A percentile compares a stretch with the other conserved stretches of the same genome.
Conservation (phyloP, 2,797 vertebrate species). For the Yasuhikotakia modesta region DNA sequence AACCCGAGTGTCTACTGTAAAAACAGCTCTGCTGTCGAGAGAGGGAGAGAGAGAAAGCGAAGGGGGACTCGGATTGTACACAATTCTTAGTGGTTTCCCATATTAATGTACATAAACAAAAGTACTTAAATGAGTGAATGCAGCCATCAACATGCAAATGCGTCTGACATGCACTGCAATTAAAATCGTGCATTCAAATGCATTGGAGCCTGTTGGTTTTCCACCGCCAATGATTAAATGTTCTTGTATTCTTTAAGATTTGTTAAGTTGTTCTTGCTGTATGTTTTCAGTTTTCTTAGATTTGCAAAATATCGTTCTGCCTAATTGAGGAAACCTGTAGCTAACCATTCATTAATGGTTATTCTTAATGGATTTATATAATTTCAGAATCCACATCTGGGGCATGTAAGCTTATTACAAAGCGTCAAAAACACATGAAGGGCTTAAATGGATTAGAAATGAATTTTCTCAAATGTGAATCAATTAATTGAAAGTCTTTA, state of each 20-base stretch:
- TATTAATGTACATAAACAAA: slow-evolving; percentile 19
- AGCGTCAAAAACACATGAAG: slow-evolving; percentile 10
- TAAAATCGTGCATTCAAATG: slow-evolving; percentile 31
- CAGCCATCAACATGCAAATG: slow-evolving; percentile 25
- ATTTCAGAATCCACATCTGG: background rate
- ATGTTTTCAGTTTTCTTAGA: background rate
- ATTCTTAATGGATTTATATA: slow-evolving; percentile 3
- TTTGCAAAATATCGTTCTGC: background rate
- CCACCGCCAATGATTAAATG: background rate
- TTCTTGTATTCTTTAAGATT: background rate
- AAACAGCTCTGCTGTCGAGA: slow-evolving; percentile 55
- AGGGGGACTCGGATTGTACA: slow-evolving; percentile 37
- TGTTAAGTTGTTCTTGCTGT: background rate
- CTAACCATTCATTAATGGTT: background rate
- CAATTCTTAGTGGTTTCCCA: slow-evolving; percentile 51
- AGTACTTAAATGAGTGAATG: slow-evolving; percentile 38
- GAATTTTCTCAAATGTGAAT: background rate
- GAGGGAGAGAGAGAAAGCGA: slow-evolving; percentile 22
- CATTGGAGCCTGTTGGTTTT: background rate
- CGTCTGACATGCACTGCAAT: slow-evolving; percentile 20
- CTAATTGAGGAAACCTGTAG: background rate
- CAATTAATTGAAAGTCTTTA: slow-evolving; percentile 10
- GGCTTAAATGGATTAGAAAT: slow-evolving; percentile 3
- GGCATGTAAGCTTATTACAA: slow-evolving; percentile 1
- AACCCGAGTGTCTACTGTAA: slow-evolving; percentile 61